Evolutionary conservation across 2,113 vertebrate genomes (phyloP).

Genomic region (Mirza zaza): DNA sequence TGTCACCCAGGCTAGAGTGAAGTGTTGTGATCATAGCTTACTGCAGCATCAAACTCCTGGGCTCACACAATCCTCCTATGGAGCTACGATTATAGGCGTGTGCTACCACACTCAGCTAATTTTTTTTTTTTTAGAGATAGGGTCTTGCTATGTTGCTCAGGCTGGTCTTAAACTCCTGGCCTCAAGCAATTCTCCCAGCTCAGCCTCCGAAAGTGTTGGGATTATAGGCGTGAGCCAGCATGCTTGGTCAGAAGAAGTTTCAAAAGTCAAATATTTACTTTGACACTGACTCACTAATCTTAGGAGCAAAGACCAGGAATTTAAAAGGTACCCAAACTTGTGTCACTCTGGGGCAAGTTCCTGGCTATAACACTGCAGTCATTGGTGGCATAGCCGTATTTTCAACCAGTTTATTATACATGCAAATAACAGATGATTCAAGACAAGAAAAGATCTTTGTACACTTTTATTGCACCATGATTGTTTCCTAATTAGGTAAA

Average conservation of each 20-base stretch:
- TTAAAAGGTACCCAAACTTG: not conserved
- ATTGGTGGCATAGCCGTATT: not conserved
- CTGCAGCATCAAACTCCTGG: too few species aligned
- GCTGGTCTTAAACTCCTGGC: too few species aligned
- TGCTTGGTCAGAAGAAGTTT: not conserved
- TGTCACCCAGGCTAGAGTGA: too few species aligned
- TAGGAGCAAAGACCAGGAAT: not conserved
- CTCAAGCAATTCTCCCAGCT: too few species aligned
- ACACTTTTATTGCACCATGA: not conserved
- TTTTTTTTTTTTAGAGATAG: too few species aligned
- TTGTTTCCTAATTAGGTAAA: not conserved
- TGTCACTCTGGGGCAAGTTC: not conserved
- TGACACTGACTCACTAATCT: not conserved
- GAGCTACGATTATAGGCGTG: too few species aligned
- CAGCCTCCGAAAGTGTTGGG: too few species aligned
- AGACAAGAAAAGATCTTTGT: conserved; percentile 44
- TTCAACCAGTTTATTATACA: not conserved
- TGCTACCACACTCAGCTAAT: too few species aligned
- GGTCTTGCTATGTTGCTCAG: too few species aligned
- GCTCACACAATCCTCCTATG: too few species aligned
- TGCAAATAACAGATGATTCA: not conserved
- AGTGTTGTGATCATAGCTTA: too few species aligned
- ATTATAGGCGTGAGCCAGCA: too few species aligned
- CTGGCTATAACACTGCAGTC: not conserved
- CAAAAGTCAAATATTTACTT: conserved; percentile 3